These are phyloP conservation scores for Cebidichthys violaceus DNA, from an alignment of 2,113 vertebrate species.

Conservation along the genomic window DNA sequence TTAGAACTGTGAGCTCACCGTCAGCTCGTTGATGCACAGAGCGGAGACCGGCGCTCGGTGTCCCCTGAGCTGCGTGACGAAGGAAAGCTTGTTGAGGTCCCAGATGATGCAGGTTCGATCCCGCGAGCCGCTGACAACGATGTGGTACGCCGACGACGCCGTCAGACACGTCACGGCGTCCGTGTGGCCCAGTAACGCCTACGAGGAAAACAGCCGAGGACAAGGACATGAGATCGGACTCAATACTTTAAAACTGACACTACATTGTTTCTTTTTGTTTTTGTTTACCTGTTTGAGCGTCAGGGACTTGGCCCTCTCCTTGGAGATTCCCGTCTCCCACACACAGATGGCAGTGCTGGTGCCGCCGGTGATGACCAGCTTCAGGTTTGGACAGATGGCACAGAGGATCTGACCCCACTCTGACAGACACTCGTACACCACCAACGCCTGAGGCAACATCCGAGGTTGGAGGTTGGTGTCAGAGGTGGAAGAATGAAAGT, in stretches of 20 bases:
- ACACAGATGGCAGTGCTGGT: constrained; percentile 96
- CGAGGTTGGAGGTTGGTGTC: too few relatives aligned
- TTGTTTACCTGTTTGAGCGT: constrained; percentile 92
- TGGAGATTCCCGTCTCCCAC: constrained; percentile 95
- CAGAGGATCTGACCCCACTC: constrained; percentile 98
- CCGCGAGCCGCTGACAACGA: constrained; percentile 95
- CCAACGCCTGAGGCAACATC: constrained; percentile 83
- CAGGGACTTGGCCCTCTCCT: constrained; percentile 93
- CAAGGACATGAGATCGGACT: background rate
- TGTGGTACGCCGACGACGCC: constrained; percentile 94
- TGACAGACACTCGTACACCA: constrained; percentile 96
- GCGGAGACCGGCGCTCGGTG: constrained; percentile 96
- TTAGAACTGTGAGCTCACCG: constrained; percentile 80
- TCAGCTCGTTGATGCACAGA: constrained; percentile 97
- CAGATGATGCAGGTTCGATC: constrained; percentile 99
- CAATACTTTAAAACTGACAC: too few relatives aligned
- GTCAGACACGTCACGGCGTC: constrained; percentile 95
- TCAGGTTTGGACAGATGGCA: constrained; percentile 95
- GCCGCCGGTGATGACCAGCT: constrained; percentile 93
- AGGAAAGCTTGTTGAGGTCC: constrained; percentile 97
- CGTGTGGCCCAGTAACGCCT: constrained; percentile 97
- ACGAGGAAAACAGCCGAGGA: too few relatives aligned
- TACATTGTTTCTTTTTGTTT: background rate
- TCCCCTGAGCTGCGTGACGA: constrained; percentile 95
- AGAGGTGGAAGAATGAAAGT: too few relatives aligned